These are phyloP conservation scores for Aphelenchoides bicaudatus DNA, from an alignment of 2,888 invertebrate genomes.

Conservation along the genomic window DNA sequence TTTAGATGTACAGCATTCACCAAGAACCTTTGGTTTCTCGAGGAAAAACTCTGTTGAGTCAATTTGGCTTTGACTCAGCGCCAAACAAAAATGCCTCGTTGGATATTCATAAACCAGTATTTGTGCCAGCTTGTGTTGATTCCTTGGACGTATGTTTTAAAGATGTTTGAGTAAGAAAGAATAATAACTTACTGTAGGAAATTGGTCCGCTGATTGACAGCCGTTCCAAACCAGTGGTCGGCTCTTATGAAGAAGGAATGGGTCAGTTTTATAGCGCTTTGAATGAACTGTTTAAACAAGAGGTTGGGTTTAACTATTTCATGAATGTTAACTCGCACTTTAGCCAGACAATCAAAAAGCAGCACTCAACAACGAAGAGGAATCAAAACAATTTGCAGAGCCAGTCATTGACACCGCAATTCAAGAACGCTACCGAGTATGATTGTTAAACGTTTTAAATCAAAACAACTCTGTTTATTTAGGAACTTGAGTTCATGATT, in stretches of 20 bases:
- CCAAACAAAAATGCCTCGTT: slow-evolving; percentile 15
- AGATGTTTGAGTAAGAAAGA: not conserved
- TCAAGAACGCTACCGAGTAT: slow-evolving; percentile 27
- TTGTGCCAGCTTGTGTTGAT: slow-evolving; percentile 27
- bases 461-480: not conserved
- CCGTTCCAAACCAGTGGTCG: slow-evolving; percentile 13
- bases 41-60: slow-evolving; percentile 23
- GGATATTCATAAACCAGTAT: slow-evolving; percentile 36
- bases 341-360: slow-evolving; percentile 13
- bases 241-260: slow-evolving; percentile 31
- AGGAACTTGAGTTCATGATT: slow-evolving; percentile 5
- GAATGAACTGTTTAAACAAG: slow-evolving; percentile 26
- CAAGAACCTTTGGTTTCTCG: slow-evolving; percentile 27
- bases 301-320: slow-evolving; percentile 1
- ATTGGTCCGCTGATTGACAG: slow-evolving; percentile 18
- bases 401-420: slow-evolving; percentile 26
- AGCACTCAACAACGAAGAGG: slow-evolving; percentile 7
- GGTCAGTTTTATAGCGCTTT: slow-evolving; percentile 18
- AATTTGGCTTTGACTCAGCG: slow-evolving; percentile 22
- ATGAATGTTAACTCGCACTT: slow-evolving; percentile 4
- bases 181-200: slow-evolving; percentile 18
- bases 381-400: slow-evolving; percentile 27
- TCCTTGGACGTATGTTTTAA: slow-evolving; percentile 25
- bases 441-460: not conserved
- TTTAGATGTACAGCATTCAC: slow-evolving; percentile 29